phyloP scores from a whole-genome alignment of 2,797 vertebrate species.

The Falco peregrinus region DNA sequence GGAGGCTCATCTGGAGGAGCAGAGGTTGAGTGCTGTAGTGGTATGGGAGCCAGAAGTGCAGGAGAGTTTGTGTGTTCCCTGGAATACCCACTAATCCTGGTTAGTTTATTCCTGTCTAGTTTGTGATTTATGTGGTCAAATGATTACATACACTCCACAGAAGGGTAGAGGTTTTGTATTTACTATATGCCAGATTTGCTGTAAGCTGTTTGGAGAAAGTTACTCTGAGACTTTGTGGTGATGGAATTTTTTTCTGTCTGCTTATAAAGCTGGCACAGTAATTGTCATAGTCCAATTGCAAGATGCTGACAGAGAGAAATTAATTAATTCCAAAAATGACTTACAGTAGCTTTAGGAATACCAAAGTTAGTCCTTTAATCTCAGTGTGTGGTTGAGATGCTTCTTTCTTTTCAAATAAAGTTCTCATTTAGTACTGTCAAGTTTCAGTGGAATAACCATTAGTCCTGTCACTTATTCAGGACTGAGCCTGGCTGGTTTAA shows the following conservation, averaged over 20 bases:
- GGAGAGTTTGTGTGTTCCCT: background rate
- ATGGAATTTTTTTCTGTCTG: background rate
- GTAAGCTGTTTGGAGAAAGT: background rate
- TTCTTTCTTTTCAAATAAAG: constrained; percentile 12
- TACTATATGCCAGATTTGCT: background rate
- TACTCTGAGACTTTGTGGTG: background rate
- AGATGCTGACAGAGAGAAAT: background rate
- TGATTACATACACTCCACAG: background rate
- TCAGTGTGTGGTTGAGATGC: background rate
- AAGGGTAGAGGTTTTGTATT: no score
- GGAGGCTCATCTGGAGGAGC: background rate
- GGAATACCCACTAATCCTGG: background rate
- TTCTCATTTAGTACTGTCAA: background rate
- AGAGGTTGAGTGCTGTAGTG: background rate
- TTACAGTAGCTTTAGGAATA: background rate
- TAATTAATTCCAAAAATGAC: background rate
- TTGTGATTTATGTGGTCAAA: background rate
- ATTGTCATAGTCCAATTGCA: background rate
- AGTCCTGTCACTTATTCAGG: background rate
- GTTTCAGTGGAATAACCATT: background rate
- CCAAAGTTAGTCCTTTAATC: constrained; percentile 5
- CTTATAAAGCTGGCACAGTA: background rate
- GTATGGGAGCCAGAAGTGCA: background rate
- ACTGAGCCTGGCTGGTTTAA: background rate
- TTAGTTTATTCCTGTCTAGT: background rate